phyloP scores from a whole-genome alignment of 2,113 vertebrate genomes.

The Larimichthys polyactis region DNA sequence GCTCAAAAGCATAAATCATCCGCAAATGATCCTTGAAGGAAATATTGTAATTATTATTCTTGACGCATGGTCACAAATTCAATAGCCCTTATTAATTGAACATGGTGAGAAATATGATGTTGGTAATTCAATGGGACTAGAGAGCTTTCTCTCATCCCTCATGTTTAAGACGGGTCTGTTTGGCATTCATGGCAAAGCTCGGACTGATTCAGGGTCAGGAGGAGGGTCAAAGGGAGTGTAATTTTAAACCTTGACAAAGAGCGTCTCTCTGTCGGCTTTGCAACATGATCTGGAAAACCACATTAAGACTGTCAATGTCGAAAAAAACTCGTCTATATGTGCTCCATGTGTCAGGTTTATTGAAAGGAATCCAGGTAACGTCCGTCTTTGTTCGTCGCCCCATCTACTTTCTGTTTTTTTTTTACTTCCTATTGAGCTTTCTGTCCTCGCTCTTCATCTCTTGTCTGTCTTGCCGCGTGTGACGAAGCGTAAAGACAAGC shows the following conservation, averaged over 20 bases:
- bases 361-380: slow-evolving; percentile 4
- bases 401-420: slow-evolving; percentile 10
- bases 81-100: slow-evolving; percentile 85
- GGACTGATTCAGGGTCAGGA: slow-evolving; percentile 45
- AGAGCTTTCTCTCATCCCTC: slow-evolving; percentile 63
- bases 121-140: slow-evolving; percentile 75
- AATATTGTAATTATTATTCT: slow-evolving; percentile 84
- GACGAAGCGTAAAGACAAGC: slow-evolving; percentile 56
- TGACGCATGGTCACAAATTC: slow-evolving; percentile 82
- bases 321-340: slow-evolving; percentile 2
- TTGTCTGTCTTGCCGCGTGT: slow-evolving; percentile 59
- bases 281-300: slow-evolving; percentile 1
- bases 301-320: neutral
- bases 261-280: slow-evolving; percentile 17
- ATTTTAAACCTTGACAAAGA: slow-evolving; percentile 54
- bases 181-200: slow-evolving; percentile 62
- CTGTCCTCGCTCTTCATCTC: slow-evolving; percentile 31
- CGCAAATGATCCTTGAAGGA: slow-evolving; percentile 79
- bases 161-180: slow-evolving; percentile 68
- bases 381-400: slow-evolving; percentile 3
- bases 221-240: slow-evolving; percentile 51
- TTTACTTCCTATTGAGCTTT: slow-evolving; percentile 27
- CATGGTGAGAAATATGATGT: slow-evolving; percentile 81
- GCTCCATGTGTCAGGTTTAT: neutral
- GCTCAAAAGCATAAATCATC: slow-evolving; percentile 80